Conservation (phyloP, 2,888 invertebrate genomes). For the Myathropa florea region DNA sequence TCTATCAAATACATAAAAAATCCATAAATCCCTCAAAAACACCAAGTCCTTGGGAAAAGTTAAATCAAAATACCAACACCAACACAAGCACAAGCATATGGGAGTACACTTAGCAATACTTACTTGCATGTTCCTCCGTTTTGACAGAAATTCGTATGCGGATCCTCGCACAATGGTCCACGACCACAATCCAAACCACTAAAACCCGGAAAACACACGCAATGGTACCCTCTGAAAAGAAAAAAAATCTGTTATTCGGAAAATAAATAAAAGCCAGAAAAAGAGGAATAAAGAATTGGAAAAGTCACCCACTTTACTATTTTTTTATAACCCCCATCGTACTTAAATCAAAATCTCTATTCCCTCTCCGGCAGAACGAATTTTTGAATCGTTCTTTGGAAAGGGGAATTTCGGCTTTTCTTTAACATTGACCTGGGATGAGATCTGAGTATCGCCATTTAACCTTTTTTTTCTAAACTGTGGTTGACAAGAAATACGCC, state of each 20-base stretch:
- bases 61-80: constrained; percentile 29
- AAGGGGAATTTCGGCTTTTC: not conserved
- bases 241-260: constrained; percentile 35
- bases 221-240: constrained; percentile 85
- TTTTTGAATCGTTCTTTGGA: constrained; percentile 15
- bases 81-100: not conserved
- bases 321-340: constrained; percentile 5
- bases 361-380: not conserved
- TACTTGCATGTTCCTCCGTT: constrained; percentile 94
- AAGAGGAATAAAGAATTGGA: constrained; percentile 16
- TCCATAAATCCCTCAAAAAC: constrained; percentile 52
- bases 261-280: constrained; percentile 7
- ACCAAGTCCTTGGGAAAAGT: constrained; percentile 33
- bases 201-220: constrained; percentile 91
- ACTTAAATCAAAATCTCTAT: constrained; percentile 33
- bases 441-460: not conserved
- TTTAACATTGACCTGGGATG: not conserved
- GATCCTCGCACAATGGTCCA: constrained; percentile 89
- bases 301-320: constrained; percentile 28
- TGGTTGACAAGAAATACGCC: not conserved
- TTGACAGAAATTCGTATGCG: constrained; percentile 86
- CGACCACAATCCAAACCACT: constrained; percentile 89
- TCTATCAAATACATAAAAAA: constrained; percentile 29
- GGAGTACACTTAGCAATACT: constrained; percentile 72
- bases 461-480: not conserved